Base-by-base conservation (phyloP, 2,113 vertebrate genomes). In the Orientallactaga bullata region DNA sequence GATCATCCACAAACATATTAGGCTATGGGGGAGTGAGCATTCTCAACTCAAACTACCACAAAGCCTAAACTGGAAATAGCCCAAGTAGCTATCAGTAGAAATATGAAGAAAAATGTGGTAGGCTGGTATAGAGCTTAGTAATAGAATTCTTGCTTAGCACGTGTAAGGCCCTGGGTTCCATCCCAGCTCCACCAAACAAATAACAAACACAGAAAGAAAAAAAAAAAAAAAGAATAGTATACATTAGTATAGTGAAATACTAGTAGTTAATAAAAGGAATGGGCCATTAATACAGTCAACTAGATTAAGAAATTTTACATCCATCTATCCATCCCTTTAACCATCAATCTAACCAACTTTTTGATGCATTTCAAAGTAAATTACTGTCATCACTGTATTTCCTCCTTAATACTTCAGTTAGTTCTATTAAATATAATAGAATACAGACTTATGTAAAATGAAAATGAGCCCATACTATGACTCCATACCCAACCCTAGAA, bases 381-480 rank as follows among this genome's bases (percentile, higher is more conserved):
- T 28, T 69, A 1, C 0, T 73, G 68, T 35, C 18, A 65, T 80
- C n/a, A 87, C 9, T 58, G 69, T 24, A 42, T 21, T 82, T 73
- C 65, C 8, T 26, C 3, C 37, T 66, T n/a, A 84, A 78, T 78
- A 94, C 5, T 71, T 81, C 32, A 51, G 63, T 18, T 61, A 37
- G 51, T 78, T 85, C 28, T 73, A 11, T 61, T 72, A 79, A 7
- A 16, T n/a, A n/a, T n/a, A n/a, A n/a, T n/a, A n/a, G n/a, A n/a
- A n/a, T 68, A 77, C 74, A 73, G 17, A 77, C 21, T 81, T 85
- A 58, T 71, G 21, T 86, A n/a, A 94, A 91, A 79, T 35, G 12
- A 66, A 69, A 93, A 89, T 69, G 20, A 89, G 32, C 47, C 39
- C 39, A 76, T 37, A 26, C 16, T 81, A 35, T 60, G 79, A 39